Evolutionary conservation across 2,113 vertebrate species (phyloP).

Genomic region (Gobiocypris rarus): DNA sequence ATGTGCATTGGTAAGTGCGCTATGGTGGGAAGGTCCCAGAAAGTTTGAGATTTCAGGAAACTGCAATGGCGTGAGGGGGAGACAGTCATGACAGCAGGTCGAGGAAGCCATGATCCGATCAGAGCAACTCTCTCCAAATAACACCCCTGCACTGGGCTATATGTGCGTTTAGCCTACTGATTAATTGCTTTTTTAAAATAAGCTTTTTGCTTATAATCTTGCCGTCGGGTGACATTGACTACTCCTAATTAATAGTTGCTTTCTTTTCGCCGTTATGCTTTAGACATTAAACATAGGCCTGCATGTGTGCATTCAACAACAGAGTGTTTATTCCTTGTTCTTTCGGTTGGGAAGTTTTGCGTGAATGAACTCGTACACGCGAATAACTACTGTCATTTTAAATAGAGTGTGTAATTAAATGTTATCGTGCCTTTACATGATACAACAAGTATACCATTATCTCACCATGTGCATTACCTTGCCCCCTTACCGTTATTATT

Average conservation of each 20-base stretch:
- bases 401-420: background rate
- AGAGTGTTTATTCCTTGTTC: background rate
- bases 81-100: constrained; percentile 39
- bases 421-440: background rate
- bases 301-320: background rate
- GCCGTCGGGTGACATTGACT: background rate
- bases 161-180: background rate
- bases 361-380: background rate
- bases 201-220: background rate
- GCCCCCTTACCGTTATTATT: background rate
- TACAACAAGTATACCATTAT: background rate
- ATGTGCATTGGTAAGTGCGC: background rate
- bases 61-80: constrained; percentile 55
- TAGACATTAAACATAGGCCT: constrained; percentile 2
- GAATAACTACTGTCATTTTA: background rate
- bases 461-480: background rate
- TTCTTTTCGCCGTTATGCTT: background rate
- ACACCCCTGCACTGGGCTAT: background rate
- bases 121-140: constrained; percentile 44
- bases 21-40: constrained; percentile 1
- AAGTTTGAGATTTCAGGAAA: constrained; percentile 51
- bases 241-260: background rate
- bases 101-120: constrained; percentile 69
- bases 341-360: background rate
- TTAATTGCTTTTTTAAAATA: background rate